phyloP scores from a whole-genome alignment of 2,888 invertebrate species.

The Hypomecis atomaria region DNA sequence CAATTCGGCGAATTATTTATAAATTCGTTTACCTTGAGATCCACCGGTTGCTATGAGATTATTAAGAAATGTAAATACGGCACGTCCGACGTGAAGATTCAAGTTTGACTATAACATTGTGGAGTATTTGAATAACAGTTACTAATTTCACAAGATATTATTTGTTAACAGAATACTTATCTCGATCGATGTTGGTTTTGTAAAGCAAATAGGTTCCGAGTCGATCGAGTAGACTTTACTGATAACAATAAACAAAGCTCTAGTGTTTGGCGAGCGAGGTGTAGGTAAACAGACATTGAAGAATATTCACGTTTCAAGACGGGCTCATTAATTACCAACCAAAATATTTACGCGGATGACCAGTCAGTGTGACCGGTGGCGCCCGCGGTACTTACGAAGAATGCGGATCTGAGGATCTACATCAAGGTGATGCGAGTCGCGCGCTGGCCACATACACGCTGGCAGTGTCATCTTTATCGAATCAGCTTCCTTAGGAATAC shows the following conservation, averaged over 20 bases:
- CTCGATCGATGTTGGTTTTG: slow-evolving; percentile 28
- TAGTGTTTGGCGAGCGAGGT: slow-evolving; percentile 34
- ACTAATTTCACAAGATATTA: slow-evolving; percentile 30
- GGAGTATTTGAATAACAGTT: slow-evolving; percentile 31
- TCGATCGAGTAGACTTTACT: slow-evolving; percentile 33
- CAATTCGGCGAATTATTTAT: slow-evolving; percentile 66
- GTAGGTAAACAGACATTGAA: slow-evolving; percentile 59
- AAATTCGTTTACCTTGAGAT: slow-evolving; percentile 72
- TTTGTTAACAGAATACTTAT: slow-evolving; percentile 29
- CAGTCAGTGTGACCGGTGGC: slow-evolving; percentile 64
- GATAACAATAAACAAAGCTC: slow-evolving; percentile 38
- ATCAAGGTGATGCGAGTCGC: slow-evolving; percentile 76
- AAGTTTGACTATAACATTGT: slow-evolving; percentile 28
- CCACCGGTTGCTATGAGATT: slow-evolving; percentile 70
- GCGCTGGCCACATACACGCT: slow-evolving; percentile 54
- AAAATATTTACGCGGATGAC: slow-evolving; percentile 76
- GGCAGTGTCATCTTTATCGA: slow-evolving; percentile 50
- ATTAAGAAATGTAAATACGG: slow-evolving; percentile 63
- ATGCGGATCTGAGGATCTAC: slow-evolving; percentile 80
- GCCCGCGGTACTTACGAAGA: slow-evolving; percentile 75
- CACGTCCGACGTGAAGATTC: slow-evolving; percentile 42
- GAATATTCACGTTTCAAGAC: slow-evolving; percentile 59
- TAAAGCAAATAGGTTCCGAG: slow-evolving; percentile 30
- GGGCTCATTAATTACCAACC: slow-evolving; percentile 78
- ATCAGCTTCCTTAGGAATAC: slow-evolving; percentile 36